Evolutionary conservation across 2,113 vertebrate genomes (phyloP), one percentile per base, ranked within the genome.

Genomic region (Pelvicachromis taeniatus): DNA sequence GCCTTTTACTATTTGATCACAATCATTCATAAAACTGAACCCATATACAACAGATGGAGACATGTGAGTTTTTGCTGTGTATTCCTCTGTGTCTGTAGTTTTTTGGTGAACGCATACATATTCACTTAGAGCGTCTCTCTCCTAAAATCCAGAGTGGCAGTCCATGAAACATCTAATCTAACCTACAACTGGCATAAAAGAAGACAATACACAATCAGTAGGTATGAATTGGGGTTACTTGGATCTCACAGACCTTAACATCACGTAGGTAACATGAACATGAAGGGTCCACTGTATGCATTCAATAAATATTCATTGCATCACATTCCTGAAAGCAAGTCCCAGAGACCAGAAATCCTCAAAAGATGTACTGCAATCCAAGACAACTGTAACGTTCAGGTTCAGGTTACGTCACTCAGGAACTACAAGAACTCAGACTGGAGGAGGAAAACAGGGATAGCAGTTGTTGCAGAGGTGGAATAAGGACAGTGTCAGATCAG

Each of bases 401-500:
- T 50, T 75, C 42, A 19, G 16, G 68, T 75, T 75, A 19, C 6
- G 42, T 75, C 68, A 59, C 70, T 53, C 70, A 73, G 68, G 52
- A 73, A 68, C 63, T 19, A 42, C 8, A 1, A 50, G 26, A 50
- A 29, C 68, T 29, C 40, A 31, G 40, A 73, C 42, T 73, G 68
- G 4, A 75, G 31, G 70, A 68, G 75, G 10, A 63, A 80, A 90
- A 84, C 68, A 48, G 84, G 88, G 65, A 81, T 38, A 77, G 52
- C 6, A 53, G 13, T 11, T 50, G 19, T 73, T 40, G 61, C 59
- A 48, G n/a, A 50, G 86, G 85, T 93, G 40, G 48, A 87, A 87
- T 35, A 40, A 92, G 93, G 90, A 90, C 90, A 83, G 12, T 9
- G 82, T 63, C 87, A 80, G 87, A 81, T 90, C 85, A 83, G 84